These are phyloP conservation scores for Pachymerium ferrugineum DNA, from an alignment of 2,888 invertebrate genomes.

Conservation along the genomic window DNA sequence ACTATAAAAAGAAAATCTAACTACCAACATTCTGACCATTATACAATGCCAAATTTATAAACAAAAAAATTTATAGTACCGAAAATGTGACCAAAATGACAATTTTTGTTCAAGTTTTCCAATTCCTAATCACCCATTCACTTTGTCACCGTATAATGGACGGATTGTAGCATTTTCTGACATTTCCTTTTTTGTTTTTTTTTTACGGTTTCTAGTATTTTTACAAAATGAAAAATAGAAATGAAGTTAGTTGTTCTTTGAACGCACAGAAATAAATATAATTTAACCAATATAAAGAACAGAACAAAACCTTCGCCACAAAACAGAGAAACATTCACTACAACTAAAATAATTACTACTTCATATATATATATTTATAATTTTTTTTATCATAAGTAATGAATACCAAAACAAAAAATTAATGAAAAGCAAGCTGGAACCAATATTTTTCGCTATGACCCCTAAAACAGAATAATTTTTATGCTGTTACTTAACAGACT, in stretches of 20 bases:
- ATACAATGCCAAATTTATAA: background rate
- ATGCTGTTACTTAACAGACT: constrained; percentile 1
- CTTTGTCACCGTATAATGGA: background rate
- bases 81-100: no score
- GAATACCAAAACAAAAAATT: background rate
- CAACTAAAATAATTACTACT: background rate
- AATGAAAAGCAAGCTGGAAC: background rate
- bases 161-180: no score
- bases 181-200: no score
- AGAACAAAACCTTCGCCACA: no score
- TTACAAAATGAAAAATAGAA: background rate
- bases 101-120: no score
- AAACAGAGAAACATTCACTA: background rate
- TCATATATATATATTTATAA: no score
- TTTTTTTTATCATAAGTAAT: no score
- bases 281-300: no score
- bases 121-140: no score
- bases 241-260: background rate
- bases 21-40: background rate
- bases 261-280: background rate
- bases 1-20: background rate
- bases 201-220: background rate
- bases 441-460: background rate
- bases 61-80: background rate
- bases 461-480: background rate